These are phyloP conservation scores for Epinotia brunnichana DNA, from an alignment of 2,888 invertebrate species.

Conservation along the genomic window DNA sequence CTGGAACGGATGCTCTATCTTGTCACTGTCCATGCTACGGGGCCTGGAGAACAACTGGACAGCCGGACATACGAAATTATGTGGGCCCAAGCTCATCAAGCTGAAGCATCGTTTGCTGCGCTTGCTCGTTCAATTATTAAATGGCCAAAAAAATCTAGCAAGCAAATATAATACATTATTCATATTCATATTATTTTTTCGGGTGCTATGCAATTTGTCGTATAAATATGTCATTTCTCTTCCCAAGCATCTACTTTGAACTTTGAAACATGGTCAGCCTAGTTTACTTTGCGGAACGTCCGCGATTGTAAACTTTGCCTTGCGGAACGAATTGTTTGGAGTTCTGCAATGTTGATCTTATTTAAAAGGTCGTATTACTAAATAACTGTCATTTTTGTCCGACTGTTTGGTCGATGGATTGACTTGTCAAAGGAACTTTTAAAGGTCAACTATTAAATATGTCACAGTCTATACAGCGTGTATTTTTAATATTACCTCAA, in stretches of 20 bases:
- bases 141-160: too few relatives aligned
- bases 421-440: background rate
- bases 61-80: too few relatives aligned
- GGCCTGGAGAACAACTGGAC: too few relatives aligned
- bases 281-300: conserved; percentile 35
- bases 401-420: background rate
- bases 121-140: too few relatives aligned
- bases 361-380: conserved; percentile 28
- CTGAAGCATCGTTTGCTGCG: too few relatives aligned
- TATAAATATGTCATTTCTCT: background rate
- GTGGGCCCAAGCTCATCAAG: too few relatives aligned
- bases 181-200: too few relatives aligned
- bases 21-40: too few relatives aligned
- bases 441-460: conserved; percentile 6
- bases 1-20: too few relatives aligned
- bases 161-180: too few relatives aligned
- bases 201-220: background rate
- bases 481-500: too few relatives aligned
- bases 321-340: conserved; percentile 20
- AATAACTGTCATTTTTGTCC: conserved; percentile 14
- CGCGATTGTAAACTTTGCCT: conserved; percentile 15
- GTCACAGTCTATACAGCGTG: too few relatives aligned
- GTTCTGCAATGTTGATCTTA: conserved; percentile 26
- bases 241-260: background rate
- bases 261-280: conserved; percentile 42